Evolutionary conservation across 2,888 invertebrate genomes (phyloP), one percentile per base, ranked within the genome.

Genomic region (Nomada fabriciana): DNA sequence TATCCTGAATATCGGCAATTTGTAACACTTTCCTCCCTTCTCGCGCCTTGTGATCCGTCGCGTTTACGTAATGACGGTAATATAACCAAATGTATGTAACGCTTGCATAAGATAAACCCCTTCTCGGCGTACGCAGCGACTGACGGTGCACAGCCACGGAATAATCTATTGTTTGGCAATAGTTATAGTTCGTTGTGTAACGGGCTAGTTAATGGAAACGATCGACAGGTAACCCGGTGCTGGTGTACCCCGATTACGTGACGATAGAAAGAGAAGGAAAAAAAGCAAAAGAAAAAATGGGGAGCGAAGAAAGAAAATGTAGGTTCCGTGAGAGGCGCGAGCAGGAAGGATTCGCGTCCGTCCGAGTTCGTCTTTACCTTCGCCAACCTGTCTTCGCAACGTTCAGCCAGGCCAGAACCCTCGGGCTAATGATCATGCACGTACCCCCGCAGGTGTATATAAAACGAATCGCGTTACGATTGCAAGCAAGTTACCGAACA

Each of bases 81-180:
- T 93, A 91, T 92, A 93, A 93, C 92, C 92, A 93, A 93, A 93
- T 93, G 92, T 92, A 93, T 93, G 93, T 93, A 93, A 93, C 90
- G 91, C 92, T 93, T 92, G 91, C 92, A 91, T 93, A 93, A 93
- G 91, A 86, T 87, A 89, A 25, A 83, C 84, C 88, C 89, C 90
- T 89, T 89, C 90, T 86, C 87, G 85, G 83, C 88, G 86, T 87
- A 86, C 86, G 76, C 84, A 77, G 36, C 82, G 74, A 88, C 86
- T 85, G 82, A 72, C 87, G 82, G 83, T 84, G 83, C 84, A 83
- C 85, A 86, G 84, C 85, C 86, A 83, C 87, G 89, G 86, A 85
- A 90, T 91, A 91, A 91, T 92, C 92, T 90, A 93, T 93, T 92
- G 92, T 92, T 92, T 91, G 90, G 91, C 90, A 91, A 91, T 90